Conservation (phyloP, 2,113 vertebrate species). For the Panthera uncia region DNA sequence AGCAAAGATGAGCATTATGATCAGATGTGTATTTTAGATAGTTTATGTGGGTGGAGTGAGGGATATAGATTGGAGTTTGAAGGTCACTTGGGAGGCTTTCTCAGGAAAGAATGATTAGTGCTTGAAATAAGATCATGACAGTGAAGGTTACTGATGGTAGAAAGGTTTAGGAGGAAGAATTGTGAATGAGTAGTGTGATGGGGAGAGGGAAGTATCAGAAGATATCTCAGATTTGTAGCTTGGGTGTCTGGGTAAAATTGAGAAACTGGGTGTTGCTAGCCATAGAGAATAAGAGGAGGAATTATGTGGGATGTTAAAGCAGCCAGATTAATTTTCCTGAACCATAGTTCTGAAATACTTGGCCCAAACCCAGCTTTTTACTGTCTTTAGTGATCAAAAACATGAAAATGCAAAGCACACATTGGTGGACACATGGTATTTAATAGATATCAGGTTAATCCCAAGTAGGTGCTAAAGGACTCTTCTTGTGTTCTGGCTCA, state of each 20-base stretch:
- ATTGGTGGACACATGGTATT: background rate
- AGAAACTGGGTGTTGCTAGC: slow-evolving; percentile 31
- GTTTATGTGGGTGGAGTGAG: background rate
- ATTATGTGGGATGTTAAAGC: background rate
- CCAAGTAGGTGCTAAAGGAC: background rate
- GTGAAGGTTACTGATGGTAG: background rate
- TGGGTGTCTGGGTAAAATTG: slow-evolving; percentile 10
- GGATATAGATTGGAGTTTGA: background rate
- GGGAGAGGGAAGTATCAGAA: background rate
- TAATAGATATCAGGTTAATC: background rate
- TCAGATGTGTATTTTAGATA: background rate
- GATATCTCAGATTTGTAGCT: slow-evolving; percentile 6
- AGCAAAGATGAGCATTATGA: background rate
- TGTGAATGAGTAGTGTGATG: slow-evolving; percentile 21
- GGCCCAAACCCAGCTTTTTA: background rate
- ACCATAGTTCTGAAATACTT: slow-evolving; percentile 6
- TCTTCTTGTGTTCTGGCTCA: background rate
- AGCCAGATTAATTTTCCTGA: slow-evolving; percentile 37
- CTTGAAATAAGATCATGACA: slow-evolving; percentile 31
- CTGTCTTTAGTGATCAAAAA: background rate
- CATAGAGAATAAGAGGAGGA: background rate
- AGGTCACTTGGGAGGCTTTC: background rate
- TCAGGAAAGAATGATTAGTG: background rate
- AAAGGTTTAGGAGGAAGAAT: background rate
- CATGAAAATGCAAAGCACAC: background rate